Evolutionary conservation across 2,113 vertebrate genomes (phyloP).

Genomic region (Eptesicus fuscus): DNA sequence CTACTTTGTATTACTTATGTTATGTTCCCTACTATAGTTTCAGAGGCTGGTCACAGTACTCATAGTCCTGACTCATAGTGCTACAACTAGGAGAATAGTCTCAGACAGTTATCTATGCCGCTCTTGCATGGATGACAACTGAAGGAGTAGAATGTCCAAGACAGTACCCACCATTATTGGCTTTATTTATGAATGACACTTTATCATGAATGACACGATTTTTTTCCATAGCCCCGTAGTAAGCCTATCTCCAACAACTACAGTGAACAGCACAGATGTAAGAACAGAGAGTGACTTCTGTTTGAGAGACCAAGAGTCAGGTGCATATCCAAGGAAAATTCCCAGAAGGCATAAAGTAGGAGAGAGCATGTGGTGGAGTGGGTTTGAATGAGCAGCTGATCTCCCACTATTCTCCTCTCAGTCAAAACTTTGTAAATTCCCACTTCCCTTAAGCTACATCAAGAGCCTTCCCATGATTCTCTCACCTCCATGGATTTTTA

Average conservation of each 20-base stretch:
- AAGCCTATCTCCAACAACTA: background rate
- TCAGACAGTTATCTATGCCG: background rate
- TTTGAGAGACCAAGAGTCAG: background rate
- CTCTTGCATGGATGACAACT: background rate
- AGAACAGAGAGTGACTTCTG: background rate
- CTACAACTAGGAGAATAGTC: background rate
- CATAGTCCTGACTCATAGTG: background rate
- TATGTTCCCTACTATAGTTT: background rate
- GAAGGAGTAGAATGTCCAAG: background rate
- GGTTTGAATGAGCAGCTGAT: background rate
- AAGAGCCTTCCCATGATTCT: background rate
- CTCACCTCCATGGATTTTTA: background rate
- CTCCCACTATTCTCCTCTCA: background rate
- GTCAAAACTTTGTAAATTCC: background rate
- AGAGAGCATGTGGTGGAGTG: background rate
- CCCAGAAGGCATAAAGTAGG: background rate
- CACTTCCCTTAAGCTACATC: background rate
- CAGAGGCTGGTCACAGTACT: background rate
- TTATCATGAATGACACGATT: background rate
- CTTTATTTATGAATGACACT: background rate
- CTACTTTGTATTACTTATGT: background rate
- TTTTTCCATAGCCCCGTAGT: background rate
- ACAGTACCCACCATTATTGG: background rate
- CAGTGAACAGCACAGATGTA: background rate
- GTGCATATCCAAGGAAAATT: background rate